Percentiles rank a stretch among this genome's conserved stretches.
Evolutionary conservation across 2,113 vertebrate species (phyloP).

Genomic region (Neotoma lepida): DNA sequence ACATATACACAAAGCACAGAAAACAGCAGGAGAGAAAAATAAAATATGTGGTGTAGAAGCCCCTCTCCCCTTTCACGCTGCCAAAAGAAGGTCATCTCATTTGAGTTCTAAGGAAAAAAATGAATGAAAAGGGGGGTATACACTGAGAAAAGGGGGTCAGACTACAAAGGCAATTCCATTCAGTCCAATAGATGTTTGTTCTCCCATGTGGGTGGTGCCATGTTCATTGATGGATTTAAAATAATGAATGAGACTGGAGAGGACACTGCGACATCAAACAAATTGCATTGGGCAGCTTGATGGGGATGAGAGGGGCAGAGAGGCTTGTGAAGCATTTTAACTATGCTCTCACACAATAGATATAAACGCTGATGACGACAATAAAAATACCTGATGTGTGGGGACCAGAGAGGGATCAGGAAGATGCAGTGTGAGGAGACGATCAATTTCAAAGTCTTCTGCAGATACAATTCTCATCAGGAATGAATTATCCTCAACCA

Average conservation of each 20-base stretch:
- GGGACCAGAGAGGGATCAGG: neutral
- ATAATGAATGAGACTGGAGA: neutral
- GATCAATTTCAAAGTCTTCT: neutral
- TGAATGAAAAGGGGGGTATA: neutral
- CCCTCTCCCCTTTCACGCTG: neutral
- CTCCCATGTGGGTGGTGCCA: neutral
- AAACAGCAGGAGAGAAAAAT: neutral
- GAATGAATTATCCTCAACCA: neutral
- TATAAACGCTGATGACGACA: neutral
- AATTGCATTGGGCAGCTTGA: neutral
- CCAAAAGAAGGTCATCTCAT: neutral
- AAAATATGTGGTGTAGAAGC: neutral
- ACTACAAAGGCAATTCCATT: neutral
- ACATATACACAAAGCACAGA: too few relatives aligned
- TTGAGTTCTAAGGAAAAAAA: neutral
- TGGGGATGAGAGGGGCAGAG: neutral
- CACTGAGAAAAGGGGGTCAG: neutral
- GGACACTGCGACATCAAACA: neutral
- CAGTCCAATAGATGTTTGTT: neutral
- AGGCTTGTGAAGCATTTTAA: neutral
- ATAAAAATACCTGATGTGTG: neutral
- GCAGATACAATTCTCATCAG: neutral
- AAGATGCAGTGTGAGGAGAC: neutral
- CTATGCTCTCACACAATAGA: neutral
- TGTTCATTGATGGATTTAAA: neutral